Base-by-base conservation (phyloP, 2,113 vertebrate genomes). In the Pterophyllum scalare region DNA sequence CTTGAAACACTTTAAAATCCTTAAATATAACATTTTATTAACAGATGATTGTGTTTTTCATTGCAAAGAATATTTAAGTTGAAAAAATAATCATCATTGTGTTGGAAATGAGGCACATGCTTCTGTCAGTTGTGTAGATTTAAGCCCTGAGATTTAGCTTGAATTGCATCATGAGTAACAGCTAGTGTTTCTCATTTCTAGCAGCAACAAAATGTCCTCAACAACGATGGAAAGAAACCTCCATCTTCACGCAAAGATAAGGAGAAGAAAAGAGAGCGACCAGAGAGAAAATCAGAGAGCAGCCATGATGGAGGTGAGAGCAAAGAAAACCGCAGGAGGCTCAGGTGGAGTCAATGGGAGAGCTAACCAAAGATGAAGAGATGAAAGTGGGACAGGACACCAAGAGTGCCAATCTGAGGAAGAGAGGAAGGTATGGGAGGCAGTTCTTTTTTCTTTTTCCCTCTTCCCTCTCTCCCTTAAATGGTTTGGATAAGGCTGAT, bases 311-410 rank as follows among this genome's bases (percentile, higher is more conserved):
- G 92, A 70, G 96, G 93, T 20, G 97, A 97, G 87, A 97, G 96
- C 93, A 98, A 97, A 90, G 97, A 98, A 92, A 98, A 96, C 93
- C 93, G n/a, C n/a, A 81, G 0, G 96, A 97, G 89, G 90, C 95
- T 49, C 96, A 95, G 84, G 90, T 58, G 85, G 96, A 94, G 88
- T 77, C 93, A 40, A 90, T 89, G 62, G 86, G 84, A 2, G 90
- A 89, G 22, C 82, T 81, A 58, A 77, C 92, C 75, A 89, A 84
- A 59, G 95, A 95, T 3, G 89, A 91, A 61, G 96, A 96, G 84
- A 93, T 91, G 6, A 93, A 95, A 49, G 92, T 85, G 1, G 96
- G 95, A 33, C 96, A 95, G 62, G 97, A 98, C 52, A 64, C 92
- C 62, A 97, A 96, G 31, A 94, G 87, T 74, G 93, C 91, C 87